Evolutionary conservation across 2,888 invertebrate species (phyloP), one percentile per base, ranked within the genome.

Genomic region (Antheraea assamensis): DNA sequence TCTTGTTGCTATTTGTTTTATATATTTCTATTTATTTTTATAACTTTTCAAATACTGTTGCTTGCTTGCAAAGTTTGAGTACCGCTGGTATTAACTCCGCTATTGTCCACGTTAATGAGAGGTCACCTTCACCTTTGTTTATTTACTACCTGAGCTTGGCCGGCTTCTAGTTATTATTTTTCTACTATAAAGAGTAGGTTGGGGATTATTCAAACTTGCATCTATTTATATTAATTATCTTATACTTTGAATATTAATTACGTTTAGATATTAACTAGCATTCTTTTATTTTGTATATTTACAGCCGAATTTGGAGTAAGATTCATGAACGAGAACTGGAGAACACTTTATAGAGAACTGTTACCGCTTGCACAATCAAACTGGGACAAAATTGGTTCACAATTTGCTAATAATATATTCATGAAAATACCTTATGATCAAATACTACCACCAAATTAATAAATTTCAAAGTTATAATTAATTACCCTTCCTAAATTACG

Each of bases 311-410:
- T 95, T 42, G 96, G 95, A 10, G 85, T 93, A 71, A 85, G 85
- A 35, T 95, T 96, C 78, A 91, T 94, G 1, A 96, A 96, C 79
- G 93, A 95, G 74, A 96, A 96, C 84, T 96, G 96, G 96, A 93
- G 95, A 76, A 78, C 93, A 3, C 81, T 96, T 55, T 96, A 96
- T 83, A 92, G 90, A 47, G 95, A 95, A 78, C 85, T 96, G 81
- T 83, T 96, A 72, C 96, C 96, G 0, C 92, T 89, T 72, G 92
- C 95, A 10, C 92, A 95, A 77, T 87, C 92, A 27, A 92, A 92
- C 78, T 96, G 96, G 95, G 95, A 96, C 78, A 90, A 87, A 80
- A 90, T 92, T 49, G 92, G 96, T 66, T 86, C 90, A n/a, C 91
- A 92, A 49, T 82, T 95, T 66, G 87, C 95, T 30, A 96, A 96